These are phyloP conservation scores for Zingel zingel DNA, from an alignment of 2,113 vertebrate species.

Conservation along the genomic window DNA sequence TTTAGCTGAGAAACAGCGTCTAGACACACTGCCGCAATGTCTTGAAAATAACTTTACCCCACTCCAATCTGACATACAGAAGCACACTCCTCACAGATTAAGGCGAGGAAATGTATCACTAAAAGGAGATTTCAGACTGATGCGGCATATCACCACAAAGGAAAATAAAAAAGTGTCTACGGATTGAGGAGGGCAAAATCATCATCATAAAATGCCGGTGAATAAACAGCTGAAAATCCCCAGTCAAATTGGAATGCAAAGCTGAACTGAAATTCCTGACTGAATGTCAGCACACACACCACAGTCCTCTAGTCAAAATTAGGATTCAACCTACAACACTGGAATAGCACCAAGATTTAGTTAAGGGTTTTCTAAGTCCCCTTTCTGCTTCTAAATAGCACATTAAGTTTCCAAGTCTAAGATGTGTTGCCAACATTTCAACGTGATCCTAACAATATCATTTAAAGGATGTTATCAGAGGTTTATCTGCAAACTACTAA, in stretches of 20 bases:
- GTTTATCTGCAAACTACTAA: background rate
- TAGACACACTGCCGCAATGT: slow-evolving; percentile 66
- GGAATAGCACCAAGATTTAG: slow-evolving; percentile 48
- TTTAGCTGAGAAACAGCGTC: slow-evolving; percentile 64
- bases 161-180: slow-evolving; percentile 25
- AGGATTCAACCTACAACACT: slow-evolving; percentile 63
- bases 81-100: slow-evolving; percentile 43
- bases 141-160: slow-evolving; percentile 35
- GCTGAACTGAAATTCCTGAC: slow-evolving; percentile 39
- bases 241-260: slow-evolving; percentile 66
- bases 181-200: slow-evolving; percentile 43
- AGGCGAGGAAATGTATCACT: slow-evolving; percentile 60
- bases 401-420: slow-evolving; percentile 48
- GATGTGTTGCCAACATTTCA: slow-evolving; percentile 8
- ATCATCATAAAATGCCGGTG: slow-evolving; percentile 39
- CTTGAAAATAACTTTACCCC: slow-evolving; percentile 50
- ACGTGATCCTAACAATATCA: background rate
- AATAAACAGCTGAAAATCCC: slow-evolving; percentile 61
- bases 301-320: slow-evolving; percentile 53
- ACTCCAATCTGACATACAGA: slow-evolving; percentile 13
- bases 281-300: slow-evolving; percentile 49
- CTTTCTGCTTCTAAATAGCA: slow-evolving; percentile 62
- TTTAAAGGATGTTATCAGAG: slow-evolving; percentile 18
- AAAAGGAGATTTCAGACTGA: slow-evolving; percentile 58
- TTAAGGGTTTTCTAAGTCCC: slow-evolving; percentile 41